These are phyloP conservation scores for Caprella mutica DNA, from an alignment of 2,888 invertebrate species.

Conservation along the genomic window DNA sequence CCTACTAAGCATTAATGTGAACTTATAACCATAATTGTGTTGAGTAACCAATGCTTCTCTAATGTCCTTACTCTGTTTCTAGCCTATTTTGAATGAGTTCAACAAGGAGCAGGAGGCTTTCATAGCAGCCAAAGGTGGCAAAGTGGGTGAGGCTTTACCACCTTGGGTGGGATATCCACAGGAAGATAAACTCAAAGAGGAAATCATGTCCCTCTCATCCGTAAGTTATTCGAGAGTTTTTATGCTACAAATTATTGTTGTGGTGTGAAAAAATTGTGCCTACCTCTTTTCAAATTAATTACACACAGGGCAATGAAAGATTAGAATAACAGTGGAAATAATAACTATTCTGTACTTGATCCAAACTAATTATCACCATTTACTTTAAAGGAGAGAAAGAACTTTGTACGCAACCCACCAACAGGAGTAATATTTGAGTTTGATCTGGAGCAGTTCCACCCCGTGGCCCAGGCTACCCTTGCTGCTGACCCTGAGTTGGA, in stretches of 20 bases:
- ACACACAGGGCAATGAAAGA: no score
- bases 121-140: conserved; percentile 59
- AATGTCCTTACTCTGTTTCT: conserved; percentile 40
- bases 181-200: conserved; percentile 54
- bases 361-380: no score
- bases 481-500: conserved; percentile 90
- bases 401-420: conserved; percentile 93
- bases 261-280: no score
- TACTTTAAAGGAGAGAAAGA: conserved; percentile 95
- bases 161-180: conserved; percentile 87
- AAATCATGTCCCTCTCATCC: conserved; percentile 30
- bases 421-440: conserved; percentile 91
- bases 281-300: no score
- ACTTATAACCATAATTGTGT: neutral
- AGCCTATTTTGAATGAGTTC: conserved; percentile 94
- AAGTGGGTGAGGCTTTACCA: conserved; percentile 25
- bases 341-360: no score
- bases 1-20: conserved; percentile 10
- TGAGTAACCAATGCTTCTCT: neutral
- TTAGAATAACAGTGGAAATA: no score
- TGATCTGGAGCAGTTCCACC: conserved; percentile 83
- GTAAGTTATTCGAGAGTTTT: conserved; percentile 13
- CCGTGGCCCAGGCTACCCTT: conserved; percentile 86
- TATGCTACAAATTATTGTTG: no score
- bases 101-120: conserved; percentile 95